Evolutionary conservation across 2,113 vertebrate species (phyloP), one percentile per base, ranked within the genome.

Genomic region (Semnopithecus entellus): DNA sequence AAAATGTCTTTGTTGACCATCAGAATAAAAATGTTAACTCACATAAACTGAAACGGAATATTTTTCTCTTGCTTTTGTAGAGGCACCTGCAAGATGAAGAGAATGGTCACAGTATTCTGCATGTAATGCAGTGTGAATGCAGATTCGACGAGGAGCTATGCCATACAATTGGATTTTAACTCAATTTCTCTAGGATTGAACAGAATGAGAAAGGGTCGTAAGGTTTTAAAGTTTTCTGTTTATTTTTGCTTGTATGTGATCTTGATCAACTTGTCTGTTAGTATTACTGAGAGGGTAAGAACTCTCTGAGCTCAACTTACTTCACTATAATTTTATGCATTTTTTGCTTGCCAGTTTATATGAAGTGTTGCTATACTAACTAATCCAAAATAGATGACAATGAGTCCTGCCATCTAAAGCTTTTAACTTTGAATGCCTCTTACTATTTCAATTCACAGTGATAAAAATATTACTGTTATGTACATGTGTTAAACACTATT

Each of bases 401-500:
- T 12, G 70, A 59, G 81, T 38, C 5, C 57, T 27, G 75, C 9
- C n/a, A 1, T 1, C 14, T 2, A 50, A 68, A 76, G 50, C 0
- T 95, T 82, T 98, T 91, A 38, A 59, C 92, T 95, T 38, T 10
- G 70, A 85, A 43, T 70, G 73, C 23, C 64, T 79, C 94, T 88
- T 89, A 17, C 94, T 43, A 66, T 94, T 97, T 64, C 13, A 75
- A 76, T 88, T 70, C 73, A 78, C 38, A 25, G 96, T 45, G 96
- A 95, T 75, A 17, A 3, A 18, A 68, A n/a, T n/a, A 68, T 68
- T 8, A 6, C 72, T n/a, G 91, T 48, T 96, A 6, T 11, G 55
- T 88, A 94, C 86, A 66, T 73, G 35, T 88, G 92, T 93, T 88
- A 75, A 94, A 94, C 25, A 70, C 75, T 97, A 95, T 85, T 88